Evolutionary conservation across 2,888 invertebrate genomes (phyloP).

Genomic region (Scaptomyza polygonia): DNA sequence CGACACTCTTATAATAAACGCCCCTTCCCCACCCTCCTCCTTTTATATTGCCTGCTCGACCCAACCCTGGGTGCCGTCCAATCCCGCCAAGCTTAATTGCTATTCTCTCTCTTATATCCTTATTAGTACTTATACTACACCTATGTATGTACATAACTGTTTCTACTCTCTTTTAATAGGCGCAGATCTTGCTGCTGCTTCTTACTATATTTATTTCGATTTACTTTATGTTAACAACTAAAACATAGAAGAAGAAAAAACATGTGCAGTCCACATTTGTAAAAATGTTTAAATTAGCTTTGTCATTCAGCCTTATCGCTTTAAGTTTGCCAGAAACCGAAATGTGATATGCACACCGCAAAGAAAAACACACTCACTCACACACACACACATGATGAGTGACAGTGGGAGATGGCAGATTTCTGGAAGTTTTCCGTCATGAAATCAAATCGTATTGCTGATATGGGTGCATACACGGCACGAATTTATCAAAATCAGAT

Average conservation of each 20-base stretch:
- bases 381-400: conserved; percentile 11
- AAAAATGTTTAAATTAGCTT: conserved; percentile 26
- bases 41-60: background rate
- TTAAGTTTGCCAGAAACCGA: conserved; percentile 10
- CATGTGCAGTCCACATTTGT: too few species aligned
- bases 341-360: conserved; percentile 26
- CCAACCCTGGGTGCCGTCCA: background rate
- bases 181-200: conserved; percentile 5
- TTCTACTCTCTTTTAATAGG: background rate
- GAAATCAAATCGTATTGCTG: background rate
- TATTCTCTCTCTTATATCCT: conserved; percentile 2
- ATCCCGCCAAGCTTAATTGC: conserved; percentile 19
- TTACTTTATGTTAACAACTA: conserved; percentile 3
- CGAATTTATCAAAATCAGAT: too few species aligned
- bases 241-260: background rate
- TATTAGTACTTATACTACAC: conserved; percentile 5
- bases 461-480: too few species aligned
- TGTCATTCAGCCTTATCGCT: conserved; percentile 45
- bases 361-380: conserved; percentile 1
- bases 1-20: conserved; percentile 1
- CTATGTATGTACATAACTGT: background rate
- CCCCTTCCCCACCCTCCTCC: background rate
- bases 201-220: conserved; percentile 2
- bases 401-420: conserved; percentile 12
- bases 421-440: conserved; percentile 8